Evolutionary conservation across 1,140 invertebrate genomes (phyloP).

Genomic region (Ganaspis sp.): DNA sequence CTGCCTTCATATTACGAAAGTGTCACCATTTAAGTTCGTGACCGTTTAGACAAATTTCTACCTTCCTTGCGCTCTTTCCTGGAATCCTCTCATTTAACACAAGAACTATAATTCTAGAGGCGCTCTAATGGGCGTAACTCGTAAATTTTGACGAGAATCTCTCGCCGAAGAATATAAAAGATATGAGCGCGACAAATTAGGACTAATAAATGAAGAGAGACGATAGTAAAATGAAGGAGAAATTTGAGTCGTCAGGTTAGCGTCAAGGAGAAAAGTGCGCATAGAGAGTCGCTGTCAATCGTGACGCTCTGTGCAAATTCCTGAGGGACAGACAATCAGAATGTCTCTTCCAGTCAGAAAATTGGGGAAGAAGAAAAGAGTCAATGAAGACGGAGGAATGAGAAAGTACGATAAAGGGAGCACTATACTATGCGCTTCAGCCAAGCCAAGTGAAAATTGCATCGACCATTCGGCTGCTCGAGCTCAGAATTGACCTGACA

Average conservation of each 20-base stretch:
- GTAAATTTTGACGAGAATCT: not conserved
- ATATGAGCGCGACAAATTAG: not conserved
- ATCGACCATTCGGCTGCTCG: not conserved
- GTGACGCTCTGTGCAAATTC: not conserved
- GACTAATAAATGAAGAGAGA: not conserved
- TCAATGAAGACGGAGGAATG: not conserved
- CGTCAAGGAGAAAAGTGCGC: not conserved
- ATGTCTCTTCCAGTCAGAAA: not conserved
- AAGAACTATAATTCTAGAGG: not conserved
- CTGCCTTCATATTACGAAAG: not conserved
- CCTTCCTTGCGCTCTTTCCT: not conserved
- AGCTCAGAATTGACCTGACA: constrained; percentile 17
- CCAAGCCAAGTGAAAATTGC: constrained; percentile 26
- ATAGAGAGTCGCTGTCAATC: not conserved
- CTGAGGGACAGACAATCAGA: not conserved
- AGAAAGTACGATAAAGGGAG: not conserved
- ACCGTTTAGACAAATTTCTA: constrained; percentile 12
- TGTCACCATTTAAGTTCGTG: constrained; percentile 22
- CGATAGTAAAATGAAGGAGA: not conserved
- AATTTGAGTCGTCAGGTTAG: not conserved
- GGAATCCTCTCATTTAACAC: constrained; percentile 8
- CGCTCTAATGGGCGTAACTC: not conserved
- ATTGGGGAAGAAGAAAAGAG: constrained; percentile 5
- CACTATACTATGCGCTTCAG: not conserved
- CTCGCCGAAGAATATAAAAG: constrained; percentile 2